Base-by-base conservation (phyloP, 1,140 invertebrate genomes). In the Drosophila watanabei region DNA sequence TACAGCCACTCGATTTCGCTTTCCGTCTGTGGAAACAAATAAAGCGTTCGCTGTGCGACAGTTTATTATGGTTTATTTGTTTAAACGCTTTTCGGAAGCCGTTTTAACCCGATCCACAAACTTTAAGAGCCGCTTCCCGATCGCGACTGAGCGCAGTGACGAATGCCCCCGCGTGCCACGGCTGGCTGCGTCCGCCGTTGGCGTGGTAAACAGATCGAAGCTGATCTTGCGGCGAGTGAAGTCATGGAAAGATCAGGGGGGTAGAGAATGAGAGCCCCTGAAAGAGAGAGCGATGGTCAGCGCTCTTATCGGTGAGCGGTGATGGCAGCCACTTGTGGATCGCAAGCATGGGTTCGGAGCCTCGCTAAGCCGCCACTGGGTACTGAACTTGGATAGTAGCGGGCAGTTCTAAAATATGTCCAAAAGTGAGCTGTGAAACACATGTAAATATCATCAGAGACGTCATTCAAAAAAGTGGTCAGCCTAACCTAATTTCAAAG, bases 191-290 rank as follows among this genome's bases (percentile, higher is more conserved):
- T 20, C 5, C 20, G 54, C 24, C 20, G 73, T 58, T 75, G 62
- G 69, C 77, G 75, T 82, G 66, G 83, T 82, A 87, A 87, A 87
- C 80, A 87, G 79, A 83, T 70, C 66, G 54, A 37, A 73, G 45
- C 33, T 32, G 18, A 14, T 71, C 52, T 71, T 41, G 35, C 13
- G 32, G 16, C 28, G 51, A 46, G 39, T 51, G 43, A 28, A 37
- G 59, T 10, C 6, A 10, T 39, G 39, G 39, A n/a, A 6, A 2
- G 39, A 16, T 41, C 32, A 39, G 37, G 18, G 45, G 16, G 46
- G 30, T 6, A 11, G 32, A 18, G 49, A 35, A 8, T 4, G 28
- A 7, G 35, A 13, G 45, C 30, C 37, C 30, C n/a, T 28, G 45
- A 20, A n/a, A 32, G 18, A 45, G 28, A 46, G 39, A 63, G 45